A percentile compares a stretch with the other conserved stretches of the same genome.
phyloP scores from a whole-genome alignment of 2,888 invertebrate genomes.

The Erebia epiphron region DNA sequence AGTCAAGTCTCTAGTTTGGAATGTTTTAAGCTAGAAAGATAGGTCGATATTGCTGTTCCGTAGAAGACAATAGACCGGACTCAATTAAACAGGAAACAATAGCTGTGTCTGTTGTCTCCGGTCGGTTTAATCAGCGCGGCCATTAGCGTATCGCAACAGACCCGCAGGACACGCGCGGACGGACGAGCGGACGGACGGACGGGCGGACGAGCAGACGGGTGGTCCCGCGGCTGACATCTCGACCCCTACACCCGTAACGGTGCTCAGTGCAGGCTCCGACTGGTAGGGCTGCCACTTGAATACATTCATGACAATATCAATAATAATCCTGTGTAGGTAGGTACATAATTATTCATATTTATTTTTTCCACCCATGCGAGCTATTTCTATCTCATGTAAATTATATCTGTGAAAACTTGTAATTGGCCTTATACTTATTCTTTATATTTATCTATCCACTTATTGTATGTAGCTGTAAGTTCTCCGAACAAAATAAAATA shows the following conservation, averaged over 20 bases:
- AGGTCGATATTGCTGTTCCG: background rate
- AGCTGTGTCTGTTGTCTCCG: background rate
- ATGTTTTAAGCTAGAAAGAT: background rate
- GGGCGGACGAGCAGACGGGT: background rate
- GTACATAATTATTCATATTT: too few species aligned
- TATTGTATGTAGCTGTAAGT: too few species aligned
- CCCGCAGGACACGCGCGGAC: background rate
- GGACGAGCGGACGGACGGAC: background rate
- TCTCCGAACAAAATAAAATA: too few species aligned
- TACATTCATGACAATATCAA: background rate
- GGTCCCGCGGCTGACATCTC: background rate
- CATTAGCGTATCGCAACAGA: conserved; percentile 6
- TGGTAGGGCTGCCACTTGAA: conserved; percentile 1
- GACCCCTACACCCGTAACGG: conserved; percentile 4
- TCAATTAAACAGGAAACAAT: conserved; percentile 11
- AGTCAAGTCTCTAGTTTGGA: background rate
- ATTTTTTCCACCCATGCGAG: too few species aligned
- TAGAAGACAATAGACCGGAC: background rate
- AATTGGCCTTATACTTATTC: too few species aligned
- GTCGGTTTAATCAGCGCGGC: conserved; percentile 2
- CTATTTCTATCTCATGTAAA: too few species aligned
- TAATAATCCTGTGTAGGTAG: too few species aligned
- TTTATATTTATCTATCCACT: too few species aligned
- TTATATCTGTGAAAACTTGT: too few species aligned
- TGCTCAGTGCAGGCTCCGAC: background rate